Evolutionary conservation across 1,140 invertebrate species (phyloP).

Genomic region (Dendrolimus kikuchii): DNA sequence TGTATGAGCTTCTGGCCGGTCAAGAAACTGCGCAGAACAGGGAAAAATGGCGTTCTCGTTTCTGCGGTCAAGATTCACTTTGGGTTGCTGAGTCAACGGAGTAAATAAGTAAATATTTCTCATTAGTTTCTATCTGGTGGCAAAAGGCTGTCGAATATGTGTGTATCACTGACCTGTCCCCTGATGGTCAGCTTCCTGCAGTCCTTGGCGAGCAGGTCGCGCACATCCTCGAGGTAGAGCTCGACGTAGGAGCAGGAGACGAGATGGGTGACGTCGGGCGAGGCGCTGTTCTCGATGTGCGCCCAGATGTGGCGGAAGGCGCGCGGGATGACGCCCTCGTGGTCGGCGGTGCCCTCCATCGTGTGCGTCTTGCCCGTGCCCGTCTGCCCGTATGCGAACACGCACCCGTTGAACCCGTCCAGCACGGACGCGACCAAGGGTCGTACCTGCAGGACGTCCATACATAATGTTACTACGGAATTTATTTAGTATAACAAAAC

Average conservation of each 20-base stretch:
- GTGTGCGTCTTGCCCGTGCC: slow-evolving; percentile 96
- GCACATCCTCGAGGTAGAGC: slow-evolving; percentile 94
- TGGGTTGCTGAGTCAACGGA: no score
- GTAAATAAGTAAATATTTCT: no score
- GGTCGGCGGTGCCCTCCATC: slow-evolving; percentile 89
- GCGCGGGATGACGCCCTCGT: slow-evolving; percentile 92
- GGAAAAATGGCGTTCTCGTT: no score
- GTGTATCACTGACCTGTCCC: slow-evolving; percentile 55
- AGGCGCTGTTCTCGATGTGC: slow-evolving; percentile 85
- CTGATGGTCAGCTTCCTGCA: slow-evolving; percentile 67
- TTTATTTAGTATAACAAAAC: no score
- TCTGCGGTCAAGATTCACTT: no score
- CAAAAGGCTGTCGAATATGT: no score
- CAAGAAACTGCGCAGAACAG: no score
- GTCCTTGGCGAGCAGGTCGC: slow-evolving; percentile 93
- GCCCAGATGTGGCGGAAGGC: slow-evolving; percentile 97
- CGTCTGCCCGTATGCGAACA: slow-evolving; percentile 97
- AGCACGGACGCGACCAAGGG: slow-evolving; percentile 97
- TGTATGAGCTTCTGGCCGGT: no score
- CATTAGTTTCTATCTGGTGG: no score
- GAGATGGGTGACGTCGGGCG: slow-evolving; percentile 91
- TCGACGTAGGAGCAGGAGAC: slow-evolving; percentile 95
- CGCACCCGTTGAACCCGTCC: slow-evolving; percentile 96
- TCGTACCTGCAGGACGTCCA: slow-evolving; percentile 74
- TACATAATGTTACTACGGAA: no score